Conservation (phyloP, 2,113 vertebrate species). For the Clinocottus analis region DNA sequence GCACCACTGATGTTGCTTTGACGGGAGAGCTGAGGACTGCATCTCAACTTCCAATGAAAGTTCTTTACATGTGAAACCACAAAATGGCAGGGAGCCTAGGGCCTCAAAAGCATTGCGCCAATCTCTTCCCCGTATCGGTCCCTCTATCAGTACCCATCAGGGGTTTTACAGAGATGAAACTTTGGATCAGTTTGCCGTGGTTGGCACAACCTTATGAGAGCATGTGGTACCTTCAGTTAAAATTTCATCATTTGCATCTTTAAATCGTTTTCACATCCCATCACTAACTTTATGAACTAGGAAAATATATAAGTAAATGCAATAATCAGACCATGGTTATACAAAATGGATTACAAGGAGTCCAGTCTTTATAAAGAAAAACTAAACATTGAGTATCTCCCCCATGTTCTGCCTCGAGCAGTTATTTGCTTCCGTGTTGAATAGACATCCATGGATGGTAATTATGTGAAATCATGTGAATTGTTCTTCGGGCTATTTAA, state of each 20-base stretch:
- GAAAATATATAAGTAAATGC: not conserved
- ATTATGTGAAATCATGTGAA: constrained; percentile 61
- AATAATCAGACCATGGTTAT: not conserved
- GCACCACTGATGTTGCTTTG: constrained; percentile 32
- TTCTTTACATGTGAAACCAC: constrained; percentile 36
- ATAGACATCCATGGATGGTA: constrained; percentile 46
- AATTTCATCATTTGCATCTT: not conserved
- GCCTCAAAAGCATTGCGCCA: constrained; percentile 17
- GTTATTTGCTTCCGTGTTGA: constrained; percentile 44
- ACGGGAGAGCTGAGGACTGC: constrained; percentile 37
- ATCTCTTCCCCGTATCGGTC: not conserved
- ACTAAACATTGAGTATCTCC: constrained; percentile 21
- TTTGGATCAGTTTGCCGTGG: constrained; percentile 15
- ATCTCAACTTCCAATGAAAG: constrained; percentile 25
- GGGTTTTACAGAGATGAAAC: constrained; percentile 10
- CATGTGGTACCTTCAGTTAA: not conserved
- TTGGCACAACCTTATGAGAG: constrained; percentile 13
- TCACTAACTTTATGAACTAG: not conserved
- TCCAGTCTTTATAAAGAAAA: constrained; percentile 23
- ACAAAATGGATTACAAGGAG: not conserved
- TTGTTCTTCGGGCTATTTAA: constrained; percentile 56
- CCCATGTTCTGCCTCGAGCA: constrained; percentile 9
- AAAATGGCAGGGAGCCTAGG: constrained; percentile 29
- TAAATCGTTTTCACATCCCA: not conserved
- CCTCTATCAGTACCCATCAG: constrained; percentile 11